Conservation (phyloP, 2,888 invertebrate species). For the Lacanobia oleracea region DNA sequence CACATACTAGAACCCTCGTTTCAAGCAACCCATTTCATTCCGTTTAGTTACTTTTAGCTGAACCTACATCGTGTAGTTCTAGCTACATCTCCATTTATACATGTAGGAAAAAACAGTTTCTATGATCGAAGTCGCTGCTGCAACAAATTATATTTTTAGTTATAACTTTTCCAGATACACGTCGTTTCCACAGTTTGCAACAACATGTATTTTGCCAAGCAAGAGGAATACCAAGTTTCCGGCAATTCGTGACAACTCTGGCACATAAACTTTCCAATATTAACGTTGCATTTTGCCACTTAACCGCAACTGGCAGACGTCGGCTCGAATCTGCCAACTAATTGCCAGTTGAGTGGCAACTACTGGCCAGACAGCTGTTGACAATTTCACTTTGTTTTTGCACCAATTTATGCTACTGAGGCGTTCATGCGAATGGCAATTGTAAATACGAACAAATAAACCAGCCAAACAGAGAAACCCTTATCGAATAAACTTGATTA, state of each 20-base stretch:
- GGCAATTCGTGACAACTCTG: slow-evolving; percentile 35
- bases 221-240: slow-evolving; percentile 28
- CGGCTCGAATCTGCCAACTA: slow-evolving; percentile 46
- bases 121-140: not conserved
- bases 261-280: slow-evolving; percentile 51
- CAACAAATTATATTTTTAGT: not conserved
- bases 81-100: no score
- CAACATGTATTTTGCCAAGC: slow-evolving; percentile 21
- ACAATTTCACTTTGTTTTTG: slow-evolving; percentile 20
- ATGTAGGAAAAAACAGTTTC: not conserved
- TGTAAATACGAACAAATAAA: not conserved
- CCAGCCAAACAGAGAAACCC: not conserved
- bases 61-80: not conserved
- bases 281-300: slow-evolving; percentile 43
- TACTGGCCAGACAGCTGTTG: slow-evolving; percentile 40
- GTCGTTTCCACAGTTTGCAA: slow-evolving; percentile 1
- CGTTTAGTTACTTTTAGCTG: not conserved
- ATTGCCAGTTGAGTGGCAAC: slow-evolving; percentile 55
- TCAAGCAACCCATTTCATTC: slow-evolving; percentile 1
- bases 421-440: not conserved
- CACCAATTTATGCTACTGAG: not conserved
- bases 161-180: not conserved
- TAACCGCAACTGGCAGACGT: slow-evolving; percentile 55
- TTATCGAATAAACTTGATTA: not conserved
- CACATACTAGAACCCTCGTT: not conserved